These are phyloP conservation scores for Mus pahari DNA, from an alignment of 2,113 vertebrate genomes.

Conservation along the genomic window DNA sequence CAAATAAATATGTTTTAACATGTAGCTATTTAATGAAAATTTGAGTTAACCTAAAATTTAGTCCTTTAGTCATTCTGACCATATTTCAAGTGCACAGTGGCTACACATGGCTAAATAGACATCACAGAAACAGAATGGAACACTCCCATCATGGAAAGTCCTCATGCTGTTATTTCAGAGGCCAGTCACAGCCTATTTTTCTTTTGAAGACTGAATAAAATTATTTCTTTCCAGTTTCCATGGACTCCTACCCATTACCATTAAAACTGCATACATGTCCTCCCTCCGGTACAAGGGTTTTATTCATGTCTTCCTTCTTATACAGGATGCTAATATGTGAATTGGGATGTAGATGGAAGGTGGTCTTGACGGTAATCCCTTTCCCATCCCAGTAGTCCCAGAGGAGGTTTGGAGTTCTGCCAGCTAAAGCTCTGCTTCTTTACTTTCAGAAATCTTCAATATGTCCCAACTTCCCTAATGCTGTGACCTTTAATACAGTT, in stretches of 20 bases:
- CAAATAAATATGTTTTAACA: constrained; percentile 20
- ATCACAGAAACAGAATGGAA: not conserved
- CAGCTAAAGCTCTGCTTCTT: not conserved
- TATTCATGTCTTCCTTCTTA: not conserved
- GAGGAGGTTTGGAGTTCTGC: not conserved
- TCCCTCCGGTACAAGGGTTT: not conserved
- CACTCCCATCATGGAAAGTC: not conserved
- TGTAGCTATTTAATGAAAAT: constrained; percentile 7
- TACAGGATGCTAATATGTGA: not conserved
- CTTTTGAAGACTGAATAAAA: constrained; percentile 31
- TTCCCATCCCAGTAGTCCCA: not conserved
- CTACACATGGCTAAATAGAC: not conserved
- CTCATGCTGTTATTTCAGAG: not conserved
- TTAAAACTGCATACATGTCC: not conserved
- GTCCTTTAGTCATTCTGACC: not conserved
- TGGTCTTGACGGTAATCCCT: not conserved
- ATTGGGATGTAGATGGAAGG: not conserved
- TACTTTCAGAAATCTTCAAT: not conserved
- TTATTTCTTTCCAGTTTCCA: not conserved
- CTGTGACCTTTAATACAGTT: not conserved
- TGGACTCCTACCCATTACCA: not conserved
- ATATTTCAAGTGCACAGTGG: not conserved
- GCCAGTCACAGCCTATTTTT: not conserved
- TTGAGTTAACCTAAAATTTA: constrained; percentile 18
- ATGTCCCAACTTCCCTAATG: not conserved